These are phyloP conservation scores for Danionella cerebrum DNA, from an alignment of 2,113 vertebrate genomes.

Conservation along the genomic window DNA sequence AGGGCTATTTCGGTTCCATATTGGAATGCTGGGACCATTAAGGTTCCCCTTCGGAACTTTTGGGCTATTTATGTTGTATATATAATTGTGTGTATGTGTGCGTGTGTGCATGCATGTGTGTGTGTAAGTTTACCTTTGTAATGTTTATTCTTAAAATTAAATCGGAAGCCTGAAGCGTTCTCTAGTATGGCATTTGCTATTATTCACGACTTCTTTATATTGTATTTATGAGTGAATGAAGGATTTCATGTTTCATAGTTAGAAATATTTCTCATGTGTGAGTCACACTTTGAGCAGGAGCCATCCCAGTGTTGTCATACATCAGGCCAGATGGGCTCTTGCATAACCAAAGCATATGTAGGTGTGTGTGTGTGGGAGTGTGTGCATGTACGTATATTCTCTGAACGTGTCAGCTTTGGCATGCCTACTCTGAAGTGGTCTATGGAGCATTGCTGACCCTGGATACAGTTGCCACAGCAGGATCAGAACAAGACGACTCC, in stretches of 20 bases:
- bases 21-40: too few relatives aligned
- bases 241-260: not conserved
- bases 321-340: constrained; percentile 5
- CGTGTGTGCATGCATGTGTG: too few relatives aligned
- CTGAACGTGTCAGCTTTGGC: constrained; percentile 35
- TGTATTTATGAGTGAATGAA: not conserved
- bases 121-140: too few relatives aligned
- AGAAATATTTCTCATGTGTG: not conserved
- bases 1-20: too few relatives aligned
- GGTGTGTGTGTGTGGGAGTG: not conserved
- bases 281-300: not conserved
- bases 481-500: constrained; percentile 32
- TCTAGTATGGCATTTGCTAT: too few relatives aligned
- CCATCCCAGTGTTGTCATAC: constrained; percentile 3
- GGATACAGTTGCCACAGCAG: constrained; percentile 60
- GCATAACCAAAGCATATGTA: constrained; percentile 1
- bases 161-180: too few relatives aligned
- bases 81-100: too few relatives aligned
- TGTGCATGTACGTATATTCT: not conserved
- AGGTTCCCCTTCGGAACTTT: too few relatives aligned
- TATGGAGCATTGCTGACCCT: constrained; percentile 53
- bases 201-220: not conserved
- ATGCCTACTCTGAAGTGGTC: constrained; percentile 30
- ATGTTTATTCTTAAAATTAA: constrained; percentile 29
- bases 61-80: too few relatives aligned